Conservation (phyloP, 2,888 invertebrate species). For the Meiosimyza platycephala region DNA sequence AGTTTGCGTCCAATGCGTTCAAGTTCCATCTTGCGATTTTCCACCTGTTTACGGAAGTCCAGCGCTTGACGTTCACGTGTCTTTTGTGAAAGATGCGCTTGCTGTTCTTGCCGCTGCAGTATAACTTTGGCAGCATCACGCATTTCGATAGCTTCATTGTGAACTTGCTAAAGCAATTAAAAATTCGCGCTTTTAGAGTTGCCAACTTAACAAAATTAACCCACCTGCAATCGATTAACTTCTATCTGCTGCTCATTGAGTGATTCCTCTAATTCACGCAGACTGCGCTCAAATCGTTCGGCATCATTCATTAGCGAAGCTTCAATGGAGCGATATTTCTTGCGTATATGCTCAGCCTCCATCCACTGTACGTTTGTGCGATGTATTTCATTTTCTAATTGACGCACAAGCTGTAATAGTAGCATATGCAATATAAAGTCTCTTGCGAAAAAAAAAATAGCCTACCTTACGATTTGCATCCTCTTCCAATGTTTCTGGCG, state of each 20-base stretch:
- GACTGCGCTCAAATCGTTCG: slow-evolving; percentile 78
- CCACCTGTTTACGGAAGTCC: slow-evolving; percentile 77
- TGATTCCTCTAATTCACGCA: slow-evolving; percentile 76
- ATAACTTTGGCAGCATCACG: slow-evolving; percentile 77
- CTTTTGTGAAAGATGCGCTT: slow-evolving; percentile 76
- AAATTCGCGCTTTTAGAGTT: not conserved
- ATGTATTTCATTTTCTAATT: slow-evolving; percentile 84
- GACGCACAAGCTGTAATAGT: slow-evolving; percentile 71
- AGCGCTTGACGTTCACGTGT: slow-evolving; percentile 74
- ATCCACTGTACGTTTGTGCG: slow-evolving; percentile 84
- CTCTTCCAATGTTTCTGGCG: slow-evolving; percentile 68
- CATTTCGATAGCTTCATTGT: slow-evolving; percentile 80
- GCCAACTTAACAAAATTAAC: not conserved
- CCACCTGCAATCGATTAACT: slow-evolving; percentile 79
- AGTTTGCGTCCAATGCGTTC: slow-evolving; percentile 83
- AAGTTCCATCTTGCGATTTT: slow-evolving; percentile 77
- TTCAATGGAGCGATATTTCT: slow-evolving; percentile 80
- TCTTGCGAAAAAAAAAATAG: not conserved
- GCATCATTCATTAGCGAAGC: slow-evolving; percentile 77
- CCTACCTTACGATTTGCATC: slow-evolving; percentile 76
- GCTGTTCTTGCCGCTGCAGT: slow-evolving; percentile 77
- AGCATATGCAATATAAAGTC: not conserved
- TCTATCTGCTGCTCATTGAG: slow-evolving; percentile 78
- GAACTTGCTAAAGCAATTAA: slow-evolving; percentile 70
- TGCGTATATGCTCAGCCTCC: slow-evolving; percentile 82